Conservation (phyloP, 2,888 invertebrate genomes). For the Autographa pulchrina region DNA sequence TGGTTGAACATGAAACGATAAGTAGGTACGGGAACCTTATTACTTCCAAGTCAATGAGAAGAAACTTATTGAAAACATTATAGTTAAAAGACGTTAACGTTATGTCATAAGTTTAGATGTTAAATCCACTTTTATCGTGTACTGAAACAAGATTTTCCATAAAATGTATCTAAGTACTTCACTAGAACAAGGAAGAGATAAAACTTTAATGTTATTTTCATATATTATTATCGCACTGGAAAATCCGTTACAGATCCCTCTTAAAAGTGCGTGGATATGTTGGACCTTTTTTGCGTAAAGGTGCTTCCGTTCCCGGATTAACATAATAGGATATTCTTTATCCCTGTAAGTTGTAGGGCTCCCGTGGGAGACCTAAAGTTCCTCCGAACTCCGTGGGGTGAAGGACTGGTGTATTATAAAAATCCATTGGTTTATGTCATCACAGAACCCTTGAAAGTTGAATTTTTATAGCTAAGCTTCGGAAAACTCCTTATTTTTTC, state of each 20-base stretch:
- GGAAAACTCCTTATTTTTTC: conserved; percentile 10
- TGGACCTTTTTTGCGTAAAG: conserved; percentile 67
- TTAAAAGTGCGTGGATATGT: conserved; percentile 67
- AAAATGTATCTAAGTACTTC: not conserved
- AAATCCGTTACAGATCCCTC: conserved; percentile 66
- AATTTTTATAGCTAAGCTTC: conserved; percentile 37
- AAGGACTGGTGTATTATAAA: conserved; percentile 64
- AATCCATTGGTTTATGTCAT: conserved; percentile 65
- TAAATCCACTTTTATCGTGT: not conserved
- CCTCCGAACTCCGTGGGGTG: conserved; percentile 64
- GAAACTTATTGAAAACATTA: too few species aligned
- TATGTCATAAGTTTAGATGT: too few species aligned
- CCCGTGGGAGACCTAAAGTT: conserved; percentile 73
- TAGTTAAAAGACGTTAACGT: too few species aligned
- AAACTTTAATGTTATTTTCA: conserved; percentile 59
- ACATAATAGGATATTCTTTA: conserved; percentile 77
- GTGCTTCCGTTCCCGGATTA: conserved; percentile 69
- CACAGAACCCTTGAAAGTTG: conserved; percentile 50
- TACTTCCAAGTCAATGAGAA: too few species aligned
- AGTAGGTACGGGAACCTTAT: too few species aligned
- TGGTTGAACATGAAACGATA: too few species aligned
- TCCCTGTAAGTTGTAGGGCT: conserved; percentile 71
- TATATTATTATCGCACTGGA: conserved; percentile 61
- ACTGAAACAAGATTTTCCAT: not conserved
- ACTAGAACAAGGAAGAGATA: conserved; percentile 34